A percentile compares a stretch with the other conserved stretches of the same genome.
phyloP scores from a whole-genome alignment of 2,797 vertebrate species.

The Monodelphis domestica region DNA sequence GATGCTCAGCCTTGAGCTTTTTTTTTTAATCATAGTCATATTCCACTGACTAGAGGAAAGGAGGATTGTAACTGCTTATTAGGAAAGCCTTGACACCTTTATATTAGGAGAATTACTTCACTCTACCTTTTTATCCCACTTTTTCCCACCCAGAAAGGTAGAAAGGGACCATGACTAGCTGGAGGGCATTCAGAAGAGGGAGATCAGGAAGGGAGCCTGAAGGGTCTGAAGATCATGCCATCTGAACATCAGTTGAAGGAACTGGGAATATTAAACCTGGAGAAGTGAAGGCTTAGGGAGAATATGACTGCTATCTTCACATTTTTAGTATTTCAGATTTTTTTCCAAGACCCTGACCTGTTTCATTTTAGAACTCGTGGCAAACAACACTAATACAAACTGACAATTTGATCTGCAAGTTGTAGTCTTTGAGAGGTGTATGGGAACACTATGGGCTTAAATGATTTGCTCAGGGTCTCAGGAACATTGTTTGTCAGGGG shows the following conservation, averaged over 20 bases:
- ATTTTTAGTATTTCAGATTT: not conserved
- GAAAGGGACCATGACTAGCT: too few relatives aligned
- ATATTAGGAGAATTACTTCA: too few relatives aligned
- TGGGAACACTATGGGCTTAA: not conserved
- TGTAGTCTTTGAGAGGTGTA: not conserved
- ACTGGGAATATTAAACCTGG: not conserved
- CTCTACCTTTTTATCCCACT: too few relatives aligned
- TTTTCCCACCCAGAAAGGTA: too few relatives aligned
- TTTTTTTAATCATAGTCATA: not conserved
- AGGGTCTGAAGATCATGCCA: too few relatives aligned
- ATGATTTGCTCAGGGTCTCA: not conserved
- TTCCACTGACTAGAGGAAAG: not conserved
- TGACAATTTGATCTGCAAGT: not conserved
- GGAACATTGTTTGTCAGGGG: not conserved
- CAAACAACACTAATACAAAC: not conserved
- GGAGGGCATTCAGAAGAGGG: not conserved
- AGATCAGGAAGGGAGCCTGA: too few relatives aligned
- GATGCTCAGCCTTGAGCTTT: not conserved
- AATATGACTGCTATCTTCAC: not conserved
- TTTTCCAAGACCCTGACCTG: not conserved
- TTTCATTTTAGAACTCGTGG: not conserved
- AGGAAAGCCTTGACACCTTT: not conserved
- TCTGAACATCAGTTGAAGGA: not conserved
- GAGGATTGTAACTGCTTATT: not conserved
- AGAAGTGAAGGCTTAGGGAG: not conserved